Conservation (phyloP, 1,140 invertebrate genomes). For the Zeugodacus cucurbitae region DNA sequence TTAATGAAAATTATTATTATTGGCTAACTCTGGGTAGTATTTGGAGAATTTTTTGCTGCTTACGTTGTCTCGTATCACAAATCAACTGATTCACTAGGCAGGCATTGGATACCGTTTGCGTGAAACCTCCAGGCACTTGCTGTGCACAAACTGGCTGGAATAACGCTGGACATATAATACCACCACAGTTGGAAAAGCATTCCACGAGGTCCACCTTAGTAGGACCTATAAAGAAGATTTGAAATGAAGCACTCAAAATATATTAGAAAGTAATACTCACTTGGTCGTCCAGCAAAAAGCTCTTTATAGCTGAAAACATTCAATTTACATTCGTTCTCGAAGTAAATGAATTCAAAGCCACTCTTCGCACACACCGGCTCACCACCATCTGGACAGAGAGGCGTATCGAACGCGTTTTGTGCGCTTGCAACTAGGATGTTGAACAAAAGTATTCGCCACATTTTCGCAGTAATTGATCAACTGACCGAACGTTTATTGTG, state of each 20-base stretch:
- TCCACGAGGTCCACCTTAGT: background rate
- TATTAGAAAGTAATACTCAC: conserved; percentile 15
- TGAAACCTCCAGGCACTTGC: background rate
- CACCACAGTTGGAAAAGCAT: conserved; percentile 35
- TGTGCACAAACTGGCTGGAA: conserved; percentile 20
- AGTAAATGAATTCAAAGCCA: conserved; percentile 34
- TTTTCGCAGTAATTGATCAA: background rate
- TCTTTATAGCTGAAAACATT: conserved; percentile 36
- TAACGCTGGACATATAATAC: conserved; percentile 1
- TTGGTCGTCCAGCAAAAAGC: background rate
- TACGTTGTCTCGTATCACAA: conserved; percentile 8
- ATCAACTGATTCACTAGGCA: conserved; percentile 33
- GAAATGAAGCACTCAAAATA: background rate
- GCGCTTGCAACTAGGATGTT: background rate
- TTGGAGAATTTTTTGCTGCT: background rate
- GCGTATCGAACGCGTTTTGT: background rate
- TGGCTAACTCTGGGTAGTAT: background rate
- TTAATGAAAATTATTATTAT: background rate
- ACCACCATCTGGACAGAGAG: conserved; percentile 18
- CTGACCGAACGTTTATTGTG: background rate
- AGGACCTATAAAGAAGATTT: conserved; percentile 3
- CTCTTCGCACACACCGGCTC: conserved; percentile 39
- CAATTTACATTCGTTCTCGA: conserved; percentile 42
- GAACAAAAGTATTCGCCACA: conserved; percentile 4
- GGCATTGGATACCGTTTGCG: background rate